Percentiles rank a stretch among this genome's conserved stretches.
phyloP scores from a whole-genome alignment of 2,888 invertebrate genomes.

The Antheraea assamensis region DNA sequence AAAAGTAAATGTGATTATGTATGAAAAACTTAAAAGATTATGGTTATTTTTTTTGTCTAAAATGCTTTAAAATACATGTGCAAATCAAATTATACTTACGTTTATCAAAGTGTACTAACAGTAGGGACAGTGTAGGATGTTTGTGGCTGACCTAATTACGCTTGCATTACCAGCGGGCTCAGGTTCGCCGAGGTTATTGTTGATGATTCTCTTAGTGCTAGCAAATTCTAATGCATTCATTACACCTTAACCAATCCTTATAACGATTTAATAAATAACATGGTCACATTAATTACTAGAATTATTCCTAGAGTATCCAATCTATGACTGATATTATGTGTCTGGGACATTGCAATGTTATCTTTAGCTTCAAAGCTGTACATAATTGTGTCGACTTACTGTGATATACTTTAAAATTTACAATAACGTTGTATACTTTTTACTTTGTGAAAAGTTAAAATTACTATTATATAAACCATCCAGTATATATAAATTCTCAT shows the following conservation, averaged over 20 bases:
- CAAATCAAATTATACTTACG: not conserved
- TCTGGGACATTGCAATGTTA: not conserved
- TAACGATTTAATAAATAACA: not conserved
- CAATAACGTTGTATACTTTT: too few relatives aligned
- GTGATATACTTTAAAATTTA: not conserved
- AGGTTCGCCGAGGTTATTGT: not conserved
- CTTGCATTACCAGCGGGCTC: not conserved
- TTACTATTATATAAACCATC: too few relatives aligned
- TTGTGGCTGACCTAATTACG: not conserved
- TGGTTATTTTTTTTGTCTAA: not conserved
- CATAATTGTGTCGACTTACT: not conserved
- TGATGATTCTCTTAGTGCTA: not conserved
- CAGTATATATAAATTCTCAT: too few relatives aligned
- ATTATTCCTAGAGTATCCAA: not conserved
- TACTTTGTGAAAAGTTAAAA: too few relatives aligned
- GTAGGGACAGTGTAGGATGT: not conserved
- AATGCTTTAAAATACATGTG: not conserved
- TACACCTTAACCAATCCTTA: not conserved
- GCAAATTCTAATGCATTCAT: not conserved
- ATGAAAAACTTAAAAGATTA: too few relatives aligned
- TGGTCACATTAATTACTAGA: not conserved
- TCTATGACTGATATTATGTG: not conserved
- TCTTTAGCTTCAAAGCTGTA: not conserved
- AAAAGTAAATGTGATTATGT: too few relatives aligned
- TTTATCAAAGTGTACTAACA: not conserved